Evolutionary conservation across 2,888 invertebrate species (phyloP).

Genomic region (Lacanobia oleracea): DNA sequence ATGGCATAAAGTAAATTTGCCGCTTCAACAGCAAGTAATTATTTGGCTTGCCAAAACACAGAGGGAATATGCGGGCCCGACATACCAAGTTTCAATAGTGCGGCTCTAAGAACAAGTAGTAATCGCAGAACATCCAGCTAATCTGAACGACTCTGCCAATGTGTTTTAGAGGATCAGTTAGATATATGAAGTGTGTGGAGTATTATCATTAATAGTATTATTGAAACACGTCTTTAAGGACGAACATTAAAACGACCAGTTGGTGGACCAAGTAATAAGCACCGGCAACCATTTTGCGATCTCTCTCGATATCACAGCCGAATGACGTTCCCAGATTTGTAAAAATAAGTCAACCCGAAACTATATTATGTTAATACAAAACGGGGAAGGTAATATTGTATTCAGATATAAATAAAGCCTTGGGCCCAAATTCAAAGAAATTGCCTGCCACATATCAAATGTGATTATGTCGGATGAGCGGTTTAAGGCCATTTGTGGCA

Average conservation of each 20-base stretch:
- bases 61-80: constrained; percentile 28
- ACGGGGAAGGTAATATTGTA: constrained; percentile 46
- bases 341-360: constrained; percentile 41
- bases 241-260: neutral
- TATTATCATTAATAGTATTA: too few species aligned
- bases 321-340: constrained; percentile 24
- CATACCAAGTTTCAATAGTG: constrained; percentile 21
- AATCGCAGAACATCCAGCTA: neutral
- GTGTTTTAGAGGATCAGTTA: neutral
- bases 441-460: constrained; percentile 59
- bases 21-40: constrained; percentile 19
- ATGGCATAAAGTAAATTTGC: constrained; percentile 1
- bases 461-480: constrained; percentile 65
- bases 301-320: constrained; percentile 13
- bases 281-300: neutral
- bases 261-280: neutral
- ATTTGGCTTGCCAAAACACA: constrained; percentile 30
- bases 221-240: neutral
- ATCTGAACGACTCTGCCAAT: neutral
- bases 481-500: constrained; percentile 63
- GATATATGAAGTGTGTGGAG: neutral
- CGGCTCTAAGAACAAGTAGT: constrained; percentile 4
- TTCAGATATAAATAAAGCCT: constrained; percentile 51
- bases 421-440: constrained; percentile 53
- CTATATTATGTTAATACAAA: constrained; percentile 52